Evolutionary conservation across 64 coral and sea anemone species (phyloP), one percentile per base, ranked within the genome.

Genomic region (Acropora yongei): DNA sequence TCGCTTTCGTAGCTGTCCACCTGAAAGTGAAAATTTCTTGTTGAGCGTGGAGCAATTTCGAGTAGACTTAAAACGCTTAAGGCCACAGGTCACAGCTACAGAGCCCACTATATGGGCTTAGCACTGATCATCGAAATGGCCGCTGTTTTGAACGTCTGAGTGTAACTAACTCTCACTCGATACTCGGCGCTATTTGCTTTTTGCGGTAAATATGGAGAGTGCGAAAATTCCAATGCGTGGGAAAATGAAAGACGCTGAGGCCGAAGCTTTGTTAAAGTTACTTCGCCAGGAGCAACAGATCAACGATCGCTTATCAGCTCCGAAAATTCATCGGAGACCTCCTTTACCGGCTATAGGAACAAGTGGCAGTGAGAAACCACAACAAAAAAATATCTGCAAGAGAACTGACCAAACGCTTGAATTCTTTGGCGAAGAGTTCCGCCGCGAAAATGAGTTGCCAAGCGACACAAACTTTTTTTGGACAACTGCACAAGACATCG

Each of bases 241-340:
- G 6, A 94, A 94, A 93, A 81, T 89, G 6, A 97, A 97, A 75
- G 95, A 97, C 18, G 95, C 95, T 0, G 92, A 97, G 72, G 95
- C 95, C 3, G 95, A 97, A 39, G 95, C 95, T 6, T 51, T 97
- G n/a, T 75, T 97, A 55, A 94, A 81, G 88, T 80, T 97, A 58
- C 92, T 97, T 78, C 82, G 95, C 69, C 89, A 81, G 77, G 95
- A 97, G 39, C 89, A 97, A 50, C 83, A 97, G 76, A 47, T 88
- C 42, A 60, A 84, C 18, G 90, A 89, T 72, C 88, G 93, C 8
- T 57, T 94, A 0, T 94, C 88, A 12, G 90, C 87, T 18, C 95
- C 92, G 2, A 88, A 97, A 72, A 94, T 97, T 80, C 95, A 97
- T 43, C 88, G 89, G 47, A 97, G 87, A 46, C 77, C 68, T 63